Conservation (phyloP, 92 coral and sea anemone species). For the Siderastrea radians region DNA sequence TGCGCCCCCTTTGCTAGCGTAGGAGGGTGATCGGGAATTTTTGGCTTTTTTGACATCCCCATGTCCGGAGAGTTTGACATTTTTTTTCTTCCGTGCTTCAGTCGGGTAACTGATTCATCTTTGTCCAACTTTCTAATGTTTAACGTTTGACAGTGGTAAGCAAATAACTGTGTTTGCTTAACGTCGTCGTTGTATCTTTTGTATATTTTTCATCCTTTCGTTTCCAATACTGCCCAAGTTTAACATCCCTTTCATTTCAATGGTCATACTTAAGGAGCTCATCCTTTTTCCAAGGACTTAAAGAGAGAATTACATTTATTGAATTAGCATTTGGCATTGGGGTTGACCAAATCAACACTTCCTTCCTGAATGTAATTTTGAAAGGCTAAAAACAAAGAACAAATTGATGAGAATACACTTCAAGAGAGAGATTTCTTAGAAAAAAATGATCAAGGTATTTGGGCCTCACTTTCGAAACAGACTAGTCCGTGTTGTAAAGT, state of each 20-base stretch:
- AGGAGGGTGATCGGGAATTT: slow-evolving; percentile 34
- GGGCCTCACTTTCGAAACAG: no score
- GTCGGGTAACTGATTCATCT: not conserved
- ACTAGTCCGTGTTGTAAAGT: no score
- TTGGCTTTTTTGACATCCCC: slow-evolving; percentile 13
- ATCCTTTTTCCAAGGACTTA: not conserved
- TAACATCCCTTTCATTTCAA: not conserved
- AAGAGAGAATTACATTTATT: not conserved
- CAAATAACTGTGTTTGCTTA: slow-evolving; percentile 9
- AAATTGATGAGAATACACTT: not conserved
- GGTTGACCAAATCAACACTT: not conserved
- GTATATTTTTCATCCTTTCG: not conserved
- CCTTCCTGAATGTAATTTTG: not conserved
- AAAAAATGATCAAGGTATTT: not conserved
- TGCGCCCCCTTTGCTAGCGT: slow-evolving; percentile 20
- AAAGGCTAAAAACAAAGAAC: not conserved
- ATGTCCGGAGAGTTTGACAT: slow-evolving; percentile 18
- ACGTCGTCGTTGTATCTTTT: not conserved
- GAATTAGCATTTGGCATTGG: not conserved
- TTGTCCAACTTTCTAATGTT: slow-evolving; percentile 2
- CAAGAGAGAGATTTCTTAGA: not conserved
- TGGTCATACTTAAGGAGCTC: not conserved
- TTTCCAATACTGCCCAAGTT: not conserved
- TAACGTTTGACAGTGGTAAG: not conserved
- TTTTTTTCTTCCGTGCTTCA: slow-evolving; percentile 12